Percentiles rank a stretch among this genome's conserved stretches.
These are phyloP conservation scores for Martes flavigula DNA, from an alignment of 2,797 vertebrate species.

Conservation along the genomic window DNA sequence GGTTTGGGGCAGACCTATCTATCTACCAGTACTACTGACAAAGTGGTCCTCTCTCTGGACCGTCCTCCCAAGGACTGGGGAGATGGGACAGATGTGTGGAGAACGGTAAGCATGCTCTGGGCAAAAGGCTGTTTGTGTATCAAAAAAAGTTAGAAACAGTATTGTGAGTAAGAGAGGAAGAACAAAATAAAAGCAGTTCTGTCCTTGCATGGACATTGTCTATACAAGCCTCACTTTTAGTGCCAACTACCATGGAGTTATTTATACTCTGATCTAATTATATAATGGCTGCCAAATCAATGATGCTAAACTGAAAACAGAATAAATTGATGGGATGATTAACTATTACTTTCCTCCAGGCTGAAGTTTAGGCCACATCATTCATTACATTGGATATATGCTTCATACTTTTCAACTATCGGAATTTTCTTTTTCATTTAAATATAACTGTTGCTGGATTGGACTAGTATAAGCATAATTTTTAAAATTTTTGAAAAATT, in stretches of 20 bases:
- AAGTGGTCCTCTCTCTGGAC: not conserved
- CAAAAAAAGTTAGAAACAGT: constrained; percentile 2
- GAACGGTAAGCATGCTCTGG: not conserved
- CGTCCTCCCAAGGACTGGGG: not conserved
- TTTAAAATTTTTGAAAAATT: not conserved
- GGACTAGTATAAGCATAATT: constrained; percentile 12
- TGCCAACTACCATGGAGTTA: not conserved
- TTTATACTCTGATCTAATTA: not conserved
- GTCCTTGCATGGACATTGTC: not conserved
- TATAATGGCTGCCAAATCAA: not conserved
- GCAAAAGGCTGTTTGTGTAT: not conserved
- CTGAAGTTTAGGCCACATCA: not conserved
- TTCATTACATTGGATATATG: not conserved
- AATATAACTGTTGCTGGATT: constrained; percentile 30
- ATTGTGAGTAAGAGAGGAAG: not conserved
- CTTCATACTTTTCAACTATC: not conserved
- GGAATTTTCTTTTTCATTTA: constrained; percentile 46
- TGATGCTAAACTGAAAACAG: constrained; percentile 18
- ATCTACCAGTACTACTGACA: not conserved
- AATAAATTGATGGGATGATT: constrained; percentile 2
- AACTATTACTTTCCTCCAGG: constrained; percentile 34
- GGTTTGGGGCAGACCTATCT: not conserved
- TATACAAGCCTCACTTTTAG: not conserved
- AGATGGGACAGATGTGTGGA: not conserved
- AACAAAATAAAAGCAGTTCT: not conserved